phyloP scores from a whole-genome alignment of 1,140 invertebrate species.

The Formica exsecta region DNA sequence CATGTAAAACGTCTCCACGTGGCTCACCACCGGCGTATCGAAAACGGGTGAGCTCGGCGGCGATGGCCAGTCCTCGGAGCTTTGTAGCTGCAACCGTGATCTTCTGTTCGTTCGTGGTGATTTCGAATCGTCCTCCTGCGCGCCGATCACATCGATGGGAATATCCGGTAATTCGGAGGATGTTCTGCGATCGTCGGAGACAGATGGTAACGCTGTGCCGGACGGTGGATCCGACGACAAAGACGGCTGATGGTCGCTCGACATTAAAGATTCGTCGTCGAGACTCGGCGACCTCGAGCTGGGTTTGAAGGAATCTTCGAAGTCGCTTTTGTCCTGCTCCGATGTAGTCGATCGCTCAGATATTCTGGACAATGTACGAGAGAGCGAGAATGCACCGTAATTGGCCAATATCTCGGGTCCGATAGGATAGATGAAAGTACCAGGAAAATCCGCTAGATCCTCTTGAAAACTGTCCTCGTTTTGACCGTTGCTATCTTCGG shows the following conservation, averaged over 20 bases:
- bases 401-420: constrained; percentile 90
- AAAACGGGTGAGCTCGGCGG: constrained; percentile 90
- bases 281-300: constrained; percentile 93
- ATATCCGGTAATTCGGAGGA: constrained; percentile 94
- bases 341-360: constrained; percentile 95
- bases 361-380: constrained; percentile 93
- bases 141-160: constrained; percentile 89
- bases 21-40: constrained; percentile 90
- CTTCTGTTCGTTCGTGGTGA: constrained; percentile 84
- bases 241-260: constrained; percentile 94
- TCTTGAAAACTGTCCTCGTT: constrained; percentile 90
- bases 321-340: constrained; percentile 92
- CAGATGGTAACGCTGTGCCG: constrained; percentile 83
- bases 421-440: constrained; percentile 90
- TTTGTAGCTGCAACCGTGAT: constrained; percentile 85
- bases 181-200: constrained; percentile 92
- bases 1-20: constrained; percentile 94
- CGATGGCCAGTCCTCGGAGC: constrained; percentile 92
- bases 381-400: constrained; percentile 90
- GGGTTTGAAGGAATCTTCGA: constrained; percentile 94
- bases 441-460: constrained; percentile 91
- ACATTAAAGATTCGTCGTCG: constrained; percentile 93
- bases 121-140: constrained; percentile 85
- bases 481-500: constrained; percentile 88
- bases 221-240: constrained; percentile 92